Percentiles rank a stretch among this genome's conserved stretches.
Evolutionary conservation across 2,797 vertebrate species (phyloP).

Genomic region (Tolypeutes matacus): DNA sequence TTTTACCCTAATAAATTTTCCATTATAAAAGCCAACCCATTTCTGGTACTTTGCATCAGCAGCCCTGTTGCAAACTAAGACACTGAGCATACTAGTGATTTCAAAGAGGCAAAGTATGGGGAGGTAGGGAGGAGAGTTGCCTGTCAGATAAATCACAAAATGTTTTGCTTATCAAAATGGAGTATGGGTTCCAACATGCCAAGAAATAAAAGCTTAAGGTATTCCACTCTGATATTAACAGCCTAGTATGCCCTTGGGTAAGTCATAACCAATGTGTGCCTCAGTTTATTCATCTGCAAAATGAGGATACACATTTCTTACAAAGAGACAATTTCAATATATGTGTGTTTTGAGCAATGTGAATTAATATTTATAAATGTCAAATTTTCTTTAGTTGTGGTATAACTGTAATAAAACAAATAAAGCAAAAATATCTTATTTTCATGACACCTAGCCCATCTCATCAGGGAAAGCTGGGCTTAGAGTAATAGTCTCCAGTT

Average conservation of each 20-base stretch:
- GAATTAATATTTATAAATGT: neutral
- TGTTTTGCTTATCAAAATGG: neutral
- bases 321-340: neutral
- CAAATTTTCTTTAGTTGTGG: slow-evolving; percentile 6
- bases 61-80: too few relatives aligned
- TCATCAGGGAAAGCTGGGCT: neutral
- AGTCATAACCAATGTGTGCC: neutral
- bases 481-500: neutral
- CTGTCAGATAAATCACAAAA: neutral
- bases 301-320: neutral
- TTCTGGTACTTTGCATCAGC: too few relatives aligned
- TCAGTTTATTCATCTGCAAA: neutral
- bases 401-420: neutral
- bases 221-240: neutral
- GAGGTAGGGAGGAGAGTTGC: neutral
- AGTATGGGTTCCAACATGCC: neutral
- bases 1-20: too few relatives aligned
- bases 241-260: neutral
- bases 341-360: neutral
- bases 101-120: neutral
- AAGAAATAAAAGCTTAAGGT: neutral
- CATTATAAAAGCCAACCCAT: too few relatives aligned
- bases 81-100: neutral
- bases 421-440: neutral
- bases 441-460: neutral